Evolutionary conservation across 2,113 vertebrate species (phyloP), one percentile per base, ranked within the genome.

Genomic region (Menura novaehollandiae): DNA sequence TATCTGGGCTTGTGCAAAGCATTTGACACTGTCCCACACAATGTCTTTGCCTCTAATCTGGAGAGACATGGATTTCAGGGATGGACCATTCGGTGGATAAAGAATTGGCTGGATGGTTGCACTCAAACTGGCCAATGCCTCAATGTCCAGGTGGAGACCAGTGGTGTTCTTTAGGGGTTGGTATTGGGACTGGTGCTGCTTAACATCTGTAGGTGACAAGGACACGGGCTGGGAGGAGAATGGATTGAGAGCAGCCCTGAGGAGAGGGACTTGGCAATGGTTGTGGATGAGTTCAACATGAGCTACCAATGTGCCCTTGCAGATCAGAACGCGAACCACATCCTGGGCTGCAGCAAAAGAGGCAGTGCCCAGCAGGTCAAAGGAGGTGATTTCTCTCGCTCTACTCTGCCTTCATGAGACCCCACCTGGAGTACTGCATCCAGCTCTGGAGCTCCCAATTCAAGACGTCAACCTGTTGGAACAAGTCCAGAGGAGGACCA

Each of bases 291-390:
- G 10, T 19, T 28, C n/a, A 47, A 24, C n/a, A 10, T 28, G 60
- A 56, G 6, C n/a, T 24, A 20, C 43, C 16, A 67, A 17, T 13
- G 30, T 26, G 30, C 52, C 35, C 43, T 58, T 41, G 60, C 13
- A 75, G 43, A 35, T 24, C 43, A 49, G 52, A 30, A 58, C 23
- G 43, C 24, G 15, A 85, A 4, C 24, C 35, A 43, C 60, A 49
- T 47, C 20, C 35, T 30, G 43, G 43, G 30, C 51, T 75, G 30
- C 51, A 66, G 52, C 23, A 41, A 69, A 74, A n/a, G n/a, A 55
- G 32, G 23, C 39, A 41, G 0, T 16, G 15, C 24, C 41, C 13
- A 35, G 35, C 71, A 49, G 30, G 21, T 26, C 0, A 1, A 64
- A n/a, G 19, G 51, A 66, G 19, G 35, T 20, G 43, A n/a, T 28